Evolutionary conservation across 2,797 vertebrate species (phyloP).

Genomic region (Cynopterus sphinx): DNA sequence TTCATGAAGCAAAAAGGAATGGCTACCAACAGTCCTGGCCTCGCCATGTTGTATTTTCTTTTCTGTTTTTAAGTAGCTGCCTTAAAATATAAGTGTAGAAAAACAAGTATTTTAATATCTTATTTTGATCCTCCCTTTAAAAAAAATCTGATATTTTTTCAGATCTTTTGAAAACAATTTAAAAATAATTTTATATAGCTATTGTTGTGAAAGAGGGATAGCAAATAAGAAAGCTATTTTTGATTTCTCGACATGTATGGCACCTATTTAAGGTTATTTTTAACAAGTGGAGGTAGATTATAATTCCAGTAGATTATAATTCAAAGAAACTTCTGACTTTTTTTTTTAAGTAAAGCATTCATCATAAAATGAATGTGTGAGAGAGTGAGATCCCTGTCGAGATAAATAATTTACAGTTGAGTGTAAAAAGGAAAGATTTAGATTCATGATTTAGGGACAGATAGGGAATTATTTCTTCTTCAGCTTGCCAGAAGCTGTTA

Average conservation of each 20-base stretch:
- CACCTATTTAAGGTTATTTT: background rate
- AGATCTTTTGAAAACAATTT: background rate
- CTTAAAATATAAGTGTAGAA: background rate
- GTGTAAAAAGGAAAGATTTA: slow-evolving; percentile 32
- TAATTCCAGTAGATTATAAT: slow-evolving; percentile 6
- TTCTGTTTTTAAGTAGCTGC: background rate
- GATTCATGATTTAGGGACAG: slow-evolving; percentile 36
- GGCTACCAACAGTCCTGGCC: background rate
- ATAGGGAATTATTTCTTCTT: slow-evolving; percentile 40
- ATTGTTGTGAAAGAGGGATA: background rate
- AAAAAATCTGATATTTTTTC: background rate
- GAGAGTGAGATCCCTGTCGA: slow-evolving; percentile 26
- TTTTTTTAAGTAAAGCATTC: slow-evolving; percentile 19
- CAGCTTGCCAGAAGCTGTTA: slow-evolving; percentile 28
- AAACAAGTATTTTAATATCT: background rate
- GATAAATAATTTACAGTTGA: slow-evolving; percentile 49
- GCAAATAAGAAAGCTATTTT: background rate
- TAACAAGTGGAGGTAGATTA: background rate
- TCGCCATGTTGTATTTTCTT: background rate
- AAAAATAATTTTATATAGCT: background rate
- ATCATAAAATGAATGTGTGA: slow-evolving; percentile 52
- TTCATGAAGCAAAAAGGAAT: background rate
- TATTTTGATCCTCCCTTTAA: background rate
- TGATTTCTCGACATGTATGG: background rate
- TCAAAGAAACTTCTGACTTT: background rate